These are phyloP conservation scores for Exephanes ischioxanthus DNA, from an alignment of 2,888 invertebrate species.

Conservation along the genomic window DNA sequence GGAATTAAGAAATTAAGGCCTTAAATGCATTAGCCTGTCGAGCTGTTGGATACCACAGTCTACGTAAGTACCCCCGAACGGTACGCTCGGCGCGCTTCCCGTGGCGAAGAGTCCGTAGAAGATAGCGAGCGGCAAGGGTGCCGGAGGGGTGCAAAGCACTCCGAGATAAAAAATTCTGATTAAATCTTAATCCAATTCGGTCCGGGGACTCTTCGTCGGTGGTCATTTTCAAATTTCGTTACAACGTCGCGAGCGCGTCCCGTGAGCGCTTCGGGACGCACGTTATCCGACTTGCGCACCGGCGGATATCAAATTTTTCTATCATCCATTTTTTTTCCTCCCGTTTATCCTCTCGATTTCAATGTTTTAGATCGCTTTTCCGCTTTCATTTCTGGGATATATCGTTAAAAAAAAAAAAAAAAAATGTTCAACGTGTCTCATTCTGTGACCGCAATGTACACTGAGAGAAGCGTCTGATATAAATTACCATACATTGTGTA, in stretches of 20 bases:
- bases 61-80: slow-evolving; percentile 46
- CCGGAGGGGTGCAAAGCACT: slow-evolving; percentile 38
- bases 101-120: slow-evolving; percentile 44
- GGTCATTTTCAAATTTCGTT: slow-evolving; percentile 69
- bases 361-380: background rate
- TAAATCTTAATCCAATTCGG: slow-evolving; percentile 80
- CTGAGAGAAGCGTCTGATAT: no score
- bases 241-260: slow-evolving; percentile 22
- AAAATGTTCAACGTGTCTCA: no score
- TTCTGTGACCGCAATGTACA: no score
- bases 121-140: background rate
- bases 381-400: background rate
- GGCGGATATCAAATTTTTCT: background rate
- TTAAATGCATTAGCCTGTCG: slow-evolving; percentile 77
- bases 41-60: slow-evolving; percentile 53
- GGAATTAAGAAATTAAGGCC: slow-evolving; percentile 80
- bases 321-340: background rate
- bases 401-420: no score
- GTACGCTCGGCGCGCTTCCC: slow-evolving; percentile 23
- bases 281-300: background rate
- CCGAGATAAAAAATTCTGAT: slow-evolving; percentile 73
- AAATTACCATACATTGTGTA: no score
- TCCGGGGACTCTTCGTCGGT: slow-evolving; percentile 55
- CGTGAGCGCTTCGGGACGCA: slow-evolving; percentile 1
- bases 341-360: background rate